Percentiles rank a stretch among this genome's conserved stretches.
Evolutionary conservation across 2,888 invertebrate species (phyloP).

Genomic region (Chrysolina oricalcia): DNA sequence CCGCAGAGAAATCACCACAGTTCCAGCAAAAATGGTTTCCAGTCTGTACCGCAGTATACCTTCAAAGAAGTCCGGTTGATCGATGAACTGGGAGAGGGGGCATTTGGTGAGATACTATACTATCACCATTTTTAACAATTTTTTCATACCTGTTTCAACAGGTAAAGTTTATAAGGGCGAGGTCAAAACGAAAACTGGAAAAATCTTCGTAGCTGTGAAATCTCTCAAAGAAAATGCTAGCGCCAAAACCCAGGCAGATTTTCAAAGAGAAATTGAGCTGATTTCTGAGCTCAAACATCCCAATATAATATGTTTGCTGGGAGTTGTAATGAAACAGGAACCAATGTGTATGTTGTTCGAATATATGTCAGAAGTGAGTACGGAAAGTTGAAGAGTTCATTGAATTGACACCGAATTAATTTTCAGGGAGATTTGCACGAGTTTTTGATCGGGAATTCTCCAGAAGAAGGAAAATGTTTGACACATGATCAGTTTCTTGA

Average conservation of each 20-base stretch:
- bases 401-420: neutral
- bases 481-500: conserved; percentile 91
- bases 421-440: conserved; percentile 94
- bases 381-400: neutral
- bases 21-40: conserved; percentile 65
- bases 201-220: conserved; percentile 92
- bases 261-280: conserved; percentile 93
- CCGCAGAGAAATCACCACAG: conserved; percentile 68
- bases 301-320: conserved; percentile 95
- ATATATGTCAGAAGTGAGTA: conserved; percentile 86
- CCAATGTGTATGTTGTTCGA: conserved; percentile 98
- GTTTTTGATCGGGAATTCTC: conserved; percentile 93
- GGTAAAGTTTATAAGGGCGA: conserved; percentile 97
- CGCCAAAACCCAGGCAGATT: conserved; percentile 92
- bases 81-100: conserved; percentile 95
- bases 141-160: conserved; percentile 53
- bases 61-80: conserved; percentile 89
- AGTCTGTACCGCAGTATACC: conserved; percentile 87
- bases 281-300: conserved; percentile 96
- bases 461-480: conserved; percentile 84
- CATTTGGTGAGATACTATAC: conserved; percentile 81
- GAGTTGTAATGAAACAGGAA: conserved; percentile 91
- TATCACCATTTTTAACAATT: too few relatives aligned
- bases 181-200: conserved; percentile 80
- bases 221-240: conserved; percentile 95